Base-by-base conservation (phyloP, 2,113 vertebrate species). In the Girardinichthys multiradiatus region DNA sequence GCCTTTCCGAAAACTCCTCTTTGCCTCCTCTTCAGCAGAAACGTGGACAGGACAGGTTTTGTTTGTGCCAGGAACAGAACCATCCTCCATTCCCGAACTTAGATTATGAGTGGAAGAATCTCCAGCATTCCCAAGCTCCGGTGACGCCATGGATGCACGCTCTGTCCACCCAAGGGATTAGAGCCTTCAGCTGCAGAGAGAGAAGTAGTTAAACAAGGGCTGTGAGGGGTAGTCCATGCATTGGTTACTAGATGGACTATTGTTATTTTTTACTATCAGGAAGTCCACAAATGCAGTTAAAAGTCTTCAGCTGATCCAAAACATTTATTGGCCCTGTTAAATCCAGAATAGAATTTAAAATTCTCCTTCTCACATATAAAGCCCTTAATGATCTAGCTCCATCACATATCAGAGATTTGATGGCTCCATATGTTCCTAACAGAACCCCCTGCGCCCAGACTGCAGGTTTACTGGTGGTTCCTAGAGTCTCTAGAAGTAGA, bases 1-100 rank as follows among this genome's bases (percentile, higher is more conserved):
- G 54, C 94, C 93, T 86, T 98, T 98, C 4, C 96, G 94, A 60
- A 97, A 93, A 65, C 90, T 90, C 70, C 85, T 91, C 92, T 97
- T 83, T 87, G 84, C 81, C 85, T 95, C 95, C 86, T 95, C 95
- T 66, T 74, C 90, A 17, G 90, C 92, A 17, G 95, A 64, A 65
- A 91, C 61, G 84, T 94, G 81, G 89, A 93, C 71, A 72, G 95
- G 75, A 87, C 93, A 93, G 24, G 76, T 68, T 80, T 80, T 64
- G 86, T 90, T 77, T 57, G 82, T 2, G 73, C 88, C 94, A 68
- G 93, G 69, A 30, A 86, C 45, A 2, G 93, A 83, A 1, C 51
- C 93, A 51, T 79, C 89, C 83, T 95, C 95, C 89, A 93, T 91
- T 62, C 93, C 93, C 8, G 95, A 93, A 72, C 93, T 95, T 1